A percentile compares a stretch with the other conserved stretches of the same genome.
Conservation (phyloP, 1,140 invertebrate species). For the Camponotus pennsylvanicus region DNA sequence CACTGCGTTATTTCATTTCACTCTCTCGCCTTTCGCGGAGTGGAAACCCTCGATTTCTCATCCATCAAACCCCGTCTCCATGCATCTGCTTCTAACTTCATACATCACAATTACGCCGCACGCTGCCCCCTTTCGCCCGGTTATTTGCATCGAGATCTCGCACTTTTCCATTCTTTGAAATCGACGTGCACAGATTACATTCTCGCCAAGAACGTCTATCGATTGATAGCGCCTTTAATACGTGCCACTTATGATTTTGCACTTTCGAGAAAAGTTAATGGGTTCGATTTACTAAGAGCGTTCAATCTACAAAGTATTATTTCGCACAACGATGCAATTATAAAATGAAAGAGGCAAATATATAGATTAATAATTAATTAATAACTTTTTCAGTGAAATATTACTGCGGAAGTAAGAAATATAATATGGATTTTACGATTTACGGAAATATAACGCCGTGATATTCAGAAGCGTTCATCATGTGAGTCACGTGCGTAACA, state of each 20-base stretch:
- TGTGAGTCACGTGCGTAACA: slow-evolving; percentile 52
- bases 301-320: background rate
- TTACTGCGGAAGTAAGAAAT: background rate
- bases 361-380: background rate
- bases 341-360: background rate
- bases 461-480: slow-evolving; percentile 29
- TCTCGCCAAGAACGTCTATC: slow-evolving; percentile 25
- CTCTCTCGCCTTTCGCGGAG: slow-evolving; percentile 63
- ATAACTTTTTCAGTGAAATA: background rate
- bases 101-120: slow-evolving; percentile 71
- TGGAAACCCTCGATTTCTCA: slow-evolving; percentile 65
- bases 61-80: slow-evolving; percentile 73
- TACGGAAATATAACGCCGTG: slow-evolving; percentile 23
- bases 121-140: slow-evolving; percentile 46
- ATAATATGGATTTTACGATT: slow-evolving; percentile 26
- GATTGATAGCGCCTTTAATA: slow-evolving; percentile 43
- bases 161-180: slow-evolving; percentile 61
- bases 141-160: slow-evolving; percentile 59
- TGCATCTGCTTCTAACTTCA: slow-evolving; percentile 74
- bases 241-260: slow-evolving; percentile 28
- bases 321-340: background rate
- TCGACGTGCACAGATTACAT: slow-evolving; percentile 59
- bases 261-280: slow-evolving; percentile 20
- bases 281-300: background rate
- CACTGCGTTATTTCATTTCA: slow-evolving; percentile 68